Evolutionary conservation across 2,888 invertebrate genomes (phyloP), one percentile per base, ranked within the genome.

Genomic region (Amphipyra tragopoginis): DNA sequence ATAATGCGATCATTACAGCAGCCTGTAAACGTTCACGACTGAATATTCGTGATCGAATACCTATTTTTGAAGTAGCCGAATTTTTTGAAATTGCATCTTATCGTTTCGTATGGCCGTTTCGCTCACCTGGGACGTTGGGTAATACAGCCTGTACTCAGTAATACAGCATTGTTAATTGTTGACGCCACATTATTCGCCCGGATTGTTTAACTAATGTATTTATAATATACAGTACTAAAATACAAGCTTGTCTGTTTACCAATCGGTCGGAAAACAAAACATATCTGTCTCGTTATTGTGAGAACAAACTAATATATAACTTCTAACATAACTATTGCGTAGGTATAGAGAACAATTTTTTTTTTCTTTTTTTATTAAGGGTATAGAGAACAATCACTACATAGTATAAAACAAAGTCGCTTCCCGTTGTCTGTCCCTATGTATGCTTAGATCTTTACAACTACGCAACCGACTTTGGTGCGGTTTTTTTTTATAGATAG

Each of bases 141-240:
- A n/a, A n/a, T 48, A 48, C 8, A 5, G 2, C 21, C n/a, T 36
- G 39, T 62, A n/a, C 11, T 1, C 6, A 13, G 36, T 11, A 21
- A 33, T 50, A 50, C 13, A 69, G 34, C 40, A 52, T 74, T 72
- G 77, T 80, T 82, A 82, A 82, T 81, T 79, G 81, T 78, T 75
- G 71, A 72, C 75, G 79, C 75, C 77, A 61, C 39, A 65, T 55
- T 58, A 64, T 72, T 63, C 26, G 13, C 13, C 43, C 11, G 65
- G 48, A 60, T 61, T 72, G 62, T 72, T 63, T 58, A 65, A 51
- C 61, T 55, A 61, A 66, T 72, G 57, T 66, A 66, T 75, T 75
- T 51, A 61, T 62, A 55, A 57, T 64, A 49, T 13, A 57, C 52
- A 50, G 39, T 47, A 57, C 58, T 75, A 51, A 63, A 72, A 50